Evolutionary conservation across 1,140 invertebrate species (phyloP).

Genomic region (Pachyrhynchus sulphureomaculatus): DNA sequence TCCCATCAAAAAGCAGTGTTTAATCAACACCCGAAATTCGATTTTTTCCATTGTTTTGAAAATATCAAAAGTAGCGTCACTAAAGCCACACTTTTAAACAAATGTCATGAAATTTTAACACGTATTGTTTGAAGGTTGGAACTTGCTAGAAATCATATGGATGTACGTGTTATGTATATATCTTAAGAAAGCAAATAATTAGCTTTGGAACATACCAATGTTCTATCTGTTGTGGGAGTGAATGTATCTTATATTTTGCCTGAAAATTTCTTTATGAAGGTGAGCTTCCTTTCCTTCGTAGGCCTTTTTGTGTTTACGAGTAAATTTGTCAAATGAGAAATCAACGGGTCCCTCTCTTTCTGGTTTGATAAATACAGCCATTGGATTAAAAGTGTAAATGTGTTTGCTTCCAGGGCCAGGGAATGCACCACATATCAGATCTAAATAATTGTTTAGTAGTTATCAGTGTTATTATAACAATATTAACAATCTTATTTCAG

Average conservation of each 20-base stretch:
- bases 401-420: conserved; percentile 82
- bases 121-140: too few relatives aligned
- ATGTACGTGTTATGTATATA: too few relatives aligned
- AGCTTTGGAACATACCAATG: conserved; percentile 31
- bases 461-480: too few relatives aligned
- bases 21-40: too few relatives aligned
- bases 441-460: conserved; percentile 53
- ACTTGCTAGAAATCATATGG: too few relatives aligned
- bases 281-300: conserved; percentile 71
- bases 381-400: conserved; percentile 86
- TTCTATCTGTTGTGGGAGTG: conserved; percentile 46
- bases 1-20: too few relatives aligned
- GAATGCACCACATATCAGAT: conserved; percentile 74
- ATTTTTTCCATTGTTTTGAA: too few relatives aligned
- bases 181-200: too few relatives aligned
- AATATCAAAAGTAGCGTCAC: too few relatives aligned
- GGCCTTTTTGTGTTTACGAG: conserved; percentile 67
- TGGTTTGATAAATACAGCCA: conserved; percentile 83
- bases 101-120: too few relatives aligned
- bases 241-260: conserved; percentile 79
- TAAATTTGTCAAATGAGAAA: conserved; percentile 77
- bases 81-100: too few relatives aligned
- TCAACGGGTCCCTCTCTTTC: conserved; percentile 72
- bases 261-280: conserved; percentile 76
- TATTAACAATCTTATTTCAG: too few relatives aligned